Conservation (phyloP, 2,113 vertebrate genomes). For the Erythrocebus patas region DNA sequence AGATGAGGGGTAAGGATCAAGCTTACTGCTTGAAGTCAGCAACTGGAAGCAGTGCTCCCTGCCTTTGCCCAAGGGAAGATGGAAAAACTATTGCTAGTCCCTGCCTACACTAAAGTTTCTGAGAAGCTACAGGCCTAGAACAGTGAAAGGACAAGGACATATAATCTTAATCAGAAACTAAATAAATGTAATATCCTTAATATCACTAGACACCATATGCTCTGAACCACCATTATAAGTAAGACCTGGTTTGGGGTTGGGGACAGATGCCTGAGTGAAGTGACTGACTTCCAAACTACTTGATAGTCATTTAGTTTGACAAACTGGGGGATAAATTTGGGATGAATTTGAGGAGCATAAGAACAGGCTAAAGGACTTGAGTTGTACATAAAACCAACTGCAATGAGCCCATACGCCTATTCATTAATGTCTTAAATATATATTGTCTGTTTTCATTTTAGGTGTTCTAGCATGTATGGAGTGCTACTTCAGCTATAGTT, state of each 20-base stretch:
- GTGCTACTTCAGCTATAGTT: background rate
- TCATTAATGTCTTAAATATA: background rate
- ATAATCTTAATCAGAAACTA: background rate
- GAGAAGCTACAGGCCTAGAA: background rate
- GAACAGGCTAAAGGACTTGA: background rate
- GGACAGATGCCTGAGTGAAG: background rate
- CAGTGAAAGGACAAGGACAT: background rate
- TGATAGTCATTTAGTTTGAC: background rate
- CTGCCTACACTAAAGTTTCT: background rate
- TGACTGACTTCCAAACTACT: background rate
- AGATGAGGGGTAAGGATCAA: background rate
- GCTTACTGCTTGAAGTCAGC: background rate
- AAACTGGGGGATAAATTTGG: background rate
- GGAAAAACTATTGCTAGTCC: background rate
- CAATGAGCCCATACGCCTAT: background rate
- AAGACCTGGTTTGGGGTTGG: background rate
- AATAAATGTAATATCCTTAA: background rate
- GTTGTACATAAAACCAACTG: background rate
- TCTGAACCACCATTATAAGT: background rate
- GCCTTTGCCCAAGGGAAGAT: background rate
- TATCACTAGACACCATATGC: background rate
- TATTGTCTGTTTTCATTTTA: background rate
- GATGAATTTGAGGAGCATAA: background rate
- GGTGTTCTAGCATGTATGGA: background rate
- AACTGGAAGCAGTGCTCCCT: background rate